Evolutionary conservation across 2,113 vertebrate species (phyloP).

Genomic region (Athene noctua): DNA sequence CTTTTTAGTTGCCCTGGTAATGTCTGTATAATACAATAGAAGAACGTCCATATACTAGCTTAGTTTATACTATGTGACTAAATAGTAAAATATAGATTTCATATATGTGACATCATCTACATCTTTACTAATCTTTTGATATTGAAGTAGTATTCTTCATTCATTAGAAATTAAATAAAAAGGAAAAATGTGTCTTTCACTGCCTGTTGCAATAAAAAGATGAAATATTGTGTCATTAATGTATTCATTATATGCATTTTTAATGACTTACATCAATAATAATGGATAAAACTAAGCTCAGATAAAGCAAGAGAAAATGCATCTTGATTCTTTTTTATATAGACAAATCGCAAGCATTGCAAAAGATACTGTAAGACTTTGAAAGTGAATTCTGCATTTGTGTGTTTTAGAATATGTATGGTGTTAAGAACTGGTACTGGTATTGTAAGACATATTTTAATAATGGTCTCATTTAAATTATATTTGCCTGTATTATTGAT

Average conservation of each 20-base stretch:
- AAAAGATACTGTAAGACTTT: not conserved
- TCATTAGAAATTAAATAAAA: not conserved
- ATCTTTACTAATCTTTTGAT: not conserved
- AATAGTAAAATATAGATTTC: not conserved
- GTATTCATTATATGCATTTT: not conserved
- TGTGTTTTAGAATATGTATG: not conserved
- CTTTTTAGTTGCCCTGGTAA: not conserved
- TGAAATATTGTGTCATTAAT: not conserved
- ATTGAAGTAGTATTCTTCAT: not conserved
- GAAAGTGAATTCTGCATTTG: not conserved
- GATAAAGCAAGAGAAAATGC: not conserved
- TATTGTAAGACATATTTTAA: not conserved
- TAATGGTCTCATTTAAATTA: not conserved
- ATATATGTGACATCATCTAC: not conserved
- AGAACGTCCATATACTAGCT: not conserved
- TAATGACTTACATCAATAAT: not conserved
- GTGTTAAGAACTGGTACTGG: not conserved
- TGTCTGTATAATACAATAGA: not conserved
- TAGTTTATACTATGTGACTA: not conserved
- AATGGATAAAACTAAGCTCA: not conserved
- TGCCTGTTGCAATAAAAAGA: not conserved
- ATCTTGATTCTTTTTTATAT: not conserved
- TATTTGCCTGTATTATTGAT: not conserved
- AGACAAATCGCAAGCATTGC: not conserved
- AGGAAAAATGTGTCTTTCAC: not conserved